Conservation (phyloP, 1,140 invertebrate species). For the Eciton burchellii region DNA sequence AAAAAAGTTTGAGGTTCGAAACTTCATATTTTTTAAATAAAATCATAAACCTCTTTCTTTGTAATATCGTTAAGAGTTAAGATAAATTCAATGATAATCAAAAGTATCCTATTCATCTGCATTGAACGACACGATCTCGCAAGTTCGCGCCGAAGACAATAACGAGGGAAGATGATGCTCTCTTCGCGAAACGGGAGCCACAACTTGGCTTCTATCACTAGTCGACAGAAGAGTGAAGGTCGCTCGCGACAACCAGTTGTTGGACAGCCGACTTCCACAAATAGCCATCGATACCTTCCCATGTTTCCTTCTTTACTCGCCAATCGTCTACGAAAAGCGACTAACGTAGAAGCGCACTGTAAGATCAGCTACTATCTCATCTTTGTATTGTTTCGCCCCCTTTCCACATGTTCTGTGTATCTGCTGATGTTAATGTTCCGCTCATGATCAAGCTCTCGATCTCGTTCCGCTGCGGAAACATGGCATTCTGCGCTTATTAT, state of each 20-base stretch:
- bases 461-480: background rate
- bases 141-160: slow-evolving; percentile 23
- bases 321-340: slow-evolving; percentile 70
- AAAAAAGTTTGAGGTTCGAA: no score
- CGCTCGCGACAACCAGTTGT: slow-evolving; percentile 58
- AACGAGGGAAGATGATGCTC: slow-evolving; percentile 50
- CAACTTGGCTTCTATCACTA: slow-evolving; percentile 61
- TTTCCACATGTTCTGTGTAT: background rate
- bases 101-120: no score
- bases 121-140: slow-evolving; percentile 10
- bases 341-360: slow-evolving; percentile 29
- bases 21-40: no score
- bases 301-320: slow-evolving; percentile 69
- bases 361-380: no score
- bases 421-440: slow-evolving; percentile 1
- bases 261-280: slow-evolving; percentile 70
- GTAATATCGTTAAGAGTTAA: no score
- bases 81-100: no score
- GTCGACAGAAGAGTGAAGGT: slow-evolving; percentile 68
- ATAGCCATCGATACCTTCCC: slow-evolving; percentile 69
- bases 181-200: slow-evolving; percentile 68
- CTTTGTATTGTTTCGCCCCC: no score
- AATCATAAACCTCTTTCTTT: no score
- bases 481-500: background rate
- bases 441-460: no score